Conservation (phyloP, 2,888 invertebrate genomes). For the Andrena flavipes region DNA sequence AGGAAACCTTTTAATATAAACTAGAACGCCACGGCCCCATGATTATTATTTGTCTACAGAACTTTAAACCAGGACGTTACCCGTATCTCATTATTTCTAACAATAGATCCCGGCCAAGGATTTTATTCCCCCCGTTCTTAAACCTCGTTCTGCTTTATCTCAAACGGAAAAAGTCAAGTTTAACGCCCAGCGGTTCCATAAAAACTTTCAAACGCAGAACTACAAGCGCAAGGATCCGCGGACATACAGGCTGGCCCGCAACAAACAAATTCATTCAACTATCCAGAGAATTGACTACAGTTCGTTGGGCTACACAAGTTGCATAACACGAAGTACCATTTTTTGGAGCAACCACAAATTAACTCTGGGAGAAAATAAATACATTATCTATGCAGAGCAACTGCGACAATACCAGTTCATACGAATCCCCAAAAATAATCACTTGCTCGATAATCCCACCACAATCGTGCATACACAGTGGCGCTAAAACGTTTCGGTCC, state of each 20-base stretch:
- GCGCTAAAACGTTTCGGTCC: too few species aligned
- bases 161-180: slow-evolving; percentile 11
- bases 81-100: slow-evolving; percentile 14
- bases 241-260: not conserved
- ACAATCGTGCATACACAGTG: too few species aligned
- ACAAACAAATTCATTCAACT: not conserved
- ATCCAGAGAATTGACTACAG: too few species aligned
- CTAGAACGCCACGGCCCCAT: not conserved
- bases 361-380: too few species aligned
- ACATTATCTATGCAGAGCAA: too few species aligned
- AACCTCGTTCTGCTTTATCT: not conserved
- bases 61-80: not conserved
- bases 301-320: too few species aligned
- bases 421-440: too few species aligned
- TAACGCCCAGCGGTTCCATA: not conserved
- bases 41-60: not conserved
- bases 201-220: not conserved
- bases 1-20: not conserved
- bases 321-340: too few species aligned
- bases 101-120: not conserved
- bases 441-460: too few species aligned
- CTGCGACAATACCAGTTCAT: too few species aligned
- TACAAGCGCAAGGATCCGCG: not conserved
- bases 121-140: slow-evolving; percentile 1
- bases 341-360: too few species aligned